Conservation (phyloP, 2,113 vertebrate species). For the Corythoichthys haematopterus region DNA sequence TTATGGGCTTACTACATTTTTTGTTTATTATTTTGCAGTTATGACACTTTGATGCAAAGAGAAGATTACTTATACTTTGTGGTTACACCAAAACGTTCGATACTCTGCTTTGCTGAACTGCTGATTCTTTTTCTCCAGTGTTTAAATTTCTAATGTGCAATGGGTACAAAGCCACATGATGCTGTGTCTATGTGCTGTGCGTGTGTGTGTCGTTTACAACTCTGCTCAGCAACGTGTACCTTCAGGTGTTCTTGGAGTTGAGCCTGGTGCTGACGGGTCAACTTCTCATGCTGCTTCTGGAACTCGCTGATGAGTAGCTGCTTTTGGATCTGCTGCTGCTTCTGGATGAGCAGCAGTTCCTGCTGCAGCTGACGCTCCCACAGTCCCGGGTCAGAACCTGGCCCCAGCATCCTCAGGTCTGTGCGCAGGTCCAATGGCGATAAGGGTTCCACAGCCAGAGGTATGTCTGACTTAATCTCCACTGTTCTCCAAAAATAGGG, state of each 20-base stretch:
- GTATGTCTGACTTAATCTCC: conserved; percentile 87
- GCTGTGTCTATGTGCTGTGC: conserved; percentile 1
- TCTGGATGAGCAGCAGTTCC: conserved; percentile 92
- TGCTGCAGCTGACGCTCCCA: conserved; percentile 94
- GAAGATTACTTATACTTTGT: conserved; percentile 30
- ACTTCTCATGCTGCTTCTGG: conserved; percentile 97
- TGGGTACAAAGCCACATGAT: conserved; percentile 33
- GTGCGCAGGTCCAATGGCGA: conserved; percentile 90
- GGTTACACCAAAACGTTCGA: conserved; percentile 27
- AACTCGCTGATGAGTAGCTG: conserved; percentile 96
- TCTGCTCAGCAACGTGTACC: conserved; percentile 66
- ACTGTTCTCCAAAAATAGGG: conserved; percentile 60
- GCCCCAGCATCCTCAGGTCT: conserved; percentile 90
- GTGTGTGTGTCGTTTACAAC: conserved; percentile 4
- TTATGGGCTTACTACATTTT: conserved; percentile 12
- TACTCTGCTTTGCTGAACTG: conserved; percentile 29
- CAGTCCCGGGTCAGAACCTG: conserved; percentile 83
- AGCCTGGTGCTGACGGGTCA: conserved; percentile 94
- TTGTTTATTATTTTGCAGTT: conserved; percentile 27
- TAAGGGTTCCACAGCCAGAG: conserved; percentile 79
- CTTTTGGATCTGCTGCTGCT: conserved; percentile 98
- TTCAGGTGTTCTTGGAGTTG: conserved; percentile 98
- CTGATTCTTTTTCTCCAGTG: conserved; percentile 34
- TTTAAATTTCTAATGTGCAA: conserved; percentile 30
- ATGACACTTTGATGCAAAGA: conserved; percentile 22